Conservation (phyloP, 1,140 invertebrate genomes). For the Galleria mellonella region DNA sequence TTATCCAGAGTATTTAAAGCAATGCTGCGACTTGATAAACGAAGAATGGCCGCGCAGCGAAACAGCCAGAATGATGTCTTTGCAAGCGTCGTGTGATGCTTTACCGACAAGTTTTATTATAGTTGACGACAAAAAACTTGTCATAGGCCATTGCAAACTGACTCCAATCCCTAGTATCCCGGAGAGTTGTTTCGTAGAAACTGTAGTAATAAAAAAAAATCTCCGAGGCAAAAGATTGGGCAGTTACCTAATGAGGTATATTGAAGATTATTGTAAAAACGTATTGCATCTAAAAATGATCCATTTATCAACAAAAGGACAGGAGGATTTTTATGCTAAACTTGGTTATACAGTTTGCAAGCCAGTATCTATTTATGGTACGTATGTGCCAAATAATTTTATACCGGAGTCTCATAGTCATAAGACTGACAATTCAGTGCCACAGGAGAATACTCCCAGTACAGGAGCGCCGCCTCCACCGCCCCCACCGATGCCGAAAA, state of each 20-base stretch:
- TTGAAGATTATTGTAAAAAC: slow-evolving; percentile 81
- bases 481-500: slow-evolving; percentile 41
- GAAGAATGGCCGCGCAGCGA: slow-evolving; percentile 87
- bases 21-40: slow-evolving; percentile 84
- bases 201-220: slow-evolving; percentile 82
- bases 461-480: slow-evolving; percentile 23
- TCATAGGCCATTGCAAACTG: slow-evolving; percentile 86
- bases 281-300: slow-evolving; percentile 77
- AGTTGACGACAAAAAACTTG: slow-evolving; percentile 72
- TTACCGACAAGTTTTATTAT: slow-evolving; percentile 84
- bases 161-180: slow-evolving; percentile 78
- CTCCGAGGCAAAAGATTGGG: slow-evolving; percentile 84
- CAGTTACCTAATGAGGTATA: slow-evolving; percentile 79
- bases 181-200: slow-evolving; percentile 83
- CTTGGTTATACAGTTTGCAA: slow-evolving; percentile 82
- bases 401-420: slow-evolving; percentile 5
- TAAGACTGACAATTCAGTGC: slow-evolving; percentile 22
- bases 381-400: slow-evolving; percentile 17
- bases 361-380: slow-evolving; percentile 80
- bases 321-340: slow-evolving; percentile 85
- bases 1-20: slow-evolving; percentile 78
- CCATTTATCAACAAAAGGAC: slow-evolving; percentile 84
- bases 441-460: slow-evolving; percentile 6
- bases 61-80: slow-evolving; percentile 81
- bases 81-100: slow-evolving; percentile 80